Base-by-base conservation (phyloP, 2,113 vertebrate species). In the Sapayoa aenigma region DNA sequence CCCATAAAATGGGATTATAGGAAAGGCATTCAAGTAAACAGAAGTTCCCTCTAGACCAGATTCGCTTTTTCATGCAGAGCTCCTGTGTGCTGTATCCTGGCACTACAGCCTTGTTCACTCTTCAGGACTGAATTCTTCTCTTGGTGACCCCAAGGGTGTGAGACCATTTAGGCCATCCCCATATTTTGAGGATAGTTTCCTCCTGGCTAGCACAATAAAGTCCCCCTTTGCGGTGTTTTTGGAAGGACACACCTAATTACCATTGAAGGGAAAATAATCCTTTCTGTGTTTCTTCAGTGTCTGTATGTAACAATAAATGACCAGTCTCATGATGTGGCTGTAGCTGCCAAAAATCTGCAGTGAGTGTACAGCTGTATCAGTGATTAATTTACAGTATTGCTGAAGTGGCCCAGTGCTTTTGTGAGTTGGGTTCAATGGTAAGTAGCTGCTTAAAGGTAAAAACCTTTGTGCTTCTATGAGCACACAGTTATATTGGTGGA, bases 1-100 rank as follows among this genome's bases (percentile, higher is more conserved):
- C 46, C 65, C 44, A 60, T 88, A 95, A 95, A 87, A 95, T 83
- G n/a, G 44, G 87, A 93, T 94, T 95, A 81, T 62, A 87, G 63
- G n/a, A 65, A 71, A 77, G 66, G 75, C 49, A 84, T 89, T 94
- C 88, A 94, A 86, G 28, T 89, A 92, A 95, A 92, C 60, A 68
- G 78, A 90, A 82, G 14, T 89, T 96, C 78, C 77, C 78, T 79
- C 3, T 11, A 85, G 78, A 86, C 2, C 62, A 93, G 52, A 39
- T 92, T 30, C 67, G 39, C 30, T 80, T 95, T 92, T 95, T 81
- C 85, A 62, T 90, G 56, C 1, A 0, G 28, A 71, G 83, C 83
- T 95, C 17, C 89, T 89, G 53, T 65, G 20, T 92, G 62, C 90
- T 93, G 55, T 86, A 49, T 14, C 30, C 31, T 93, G n/a, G 35